phyloP scores from a whole-genome alignment of 2,888 invertebrate genomes.

The Zaprionus bogoriensis region DNA sequence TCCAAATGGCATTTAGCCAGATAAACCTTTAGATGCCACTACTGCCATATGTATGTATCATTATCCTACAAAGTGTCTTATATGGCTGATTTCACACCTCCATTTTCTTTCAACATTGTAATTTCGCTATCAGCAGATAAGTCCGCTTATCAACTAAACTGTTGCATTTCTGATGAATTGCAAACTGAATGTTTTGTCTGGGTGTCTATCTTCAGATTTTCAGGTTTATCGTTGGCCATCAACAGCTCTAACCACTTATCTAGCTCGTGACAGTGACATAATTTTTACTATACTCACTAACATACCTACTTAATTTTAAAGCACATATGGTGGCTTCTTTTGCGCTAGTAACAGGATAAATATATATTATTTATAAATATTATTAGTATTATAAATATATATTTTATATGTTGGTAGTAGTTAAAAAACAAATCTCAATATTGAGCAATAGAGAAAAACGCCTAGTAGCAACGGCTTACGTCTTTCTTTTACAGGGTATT shows the following conservation, averaged over 20 bases:
- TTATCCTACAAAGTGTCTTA: too few species aligned
- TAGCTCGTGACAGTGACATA: constrained; percentile 26
- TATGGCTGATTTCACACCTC: background rate
- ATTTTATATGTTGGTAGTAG: too few species aligned
- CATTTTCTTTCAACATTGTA: background rate
- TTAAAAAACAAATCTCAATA: too few species aligned
- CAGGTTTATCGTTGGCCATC: background rate
- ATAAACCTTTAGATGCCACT: too few species aligned
- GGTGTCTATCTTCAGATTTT: background rate
- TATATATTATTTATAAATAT: too few species aligned
- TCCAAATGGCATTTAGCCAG: too few species aligned
- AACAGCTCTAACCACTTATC: too few species aligned
- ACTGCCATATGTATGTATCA: too few species aligned
- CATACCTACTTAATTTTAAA: background rate
- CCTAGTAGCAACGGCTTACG: background rate
- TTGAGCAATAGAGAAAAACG: background rate
- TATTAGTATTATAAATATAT: too few species aligned
- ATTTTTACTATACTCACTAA: constrained; percentile 6
- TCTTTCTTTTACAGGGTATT: background rate
- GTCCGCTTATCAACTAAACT: background rate
- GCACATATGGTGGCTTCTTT: background rate
- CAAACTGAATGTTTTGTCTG: background rate
- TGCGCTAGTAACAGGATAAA: background rate
- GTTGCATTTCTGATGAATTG: constrained; percentile 17
- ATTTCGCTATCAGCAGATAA: constrained; percentile 3